Conservation (phyloP, 2,888 invertebrate species). For the Perithous albicinctus region DNA sequence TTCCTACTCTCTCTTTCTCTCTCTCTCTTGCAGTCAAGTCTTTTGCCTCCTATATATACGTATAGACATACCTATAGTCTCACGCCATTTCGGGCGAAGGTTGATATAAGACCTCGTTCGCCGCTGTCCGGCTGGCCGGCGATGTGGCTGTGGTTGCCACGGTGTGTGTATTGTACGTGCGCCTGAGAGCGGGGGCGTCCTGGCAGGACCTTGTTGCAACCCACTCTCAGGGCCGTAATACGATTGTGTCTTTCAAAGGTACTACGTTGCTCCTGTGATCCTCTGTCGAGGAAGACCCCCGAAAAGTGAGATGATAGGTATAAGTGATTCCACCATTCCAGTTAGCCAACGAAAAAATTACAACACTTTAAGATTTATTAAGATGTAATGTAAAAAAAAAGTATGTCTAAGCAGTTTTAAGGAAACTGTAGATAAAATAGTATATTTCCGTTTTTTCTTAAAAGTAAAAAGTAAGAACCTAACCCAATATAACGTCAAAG, state of each 20-base stretch:
- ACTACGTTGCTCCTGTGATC: constrained; percentile 17
- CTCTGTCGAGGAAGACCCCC: not conserved
- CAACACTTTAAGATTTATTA: too few relatives aligned
- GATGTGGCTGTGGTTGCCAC: constrained; percentile 63
- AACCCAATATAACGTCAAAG: too few relatives aligned
- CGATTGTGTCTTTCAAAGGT: constrained; percentile 51
- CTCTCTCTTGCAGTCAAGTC: constrained; percentile 20
- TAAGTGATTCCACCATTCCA: too few relatives aligned
- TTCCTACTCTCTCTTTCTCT: not conserved
- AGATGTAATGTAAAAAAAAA: too few relatives aligned
- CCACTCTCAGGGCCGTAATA: constrained; percentile 80
- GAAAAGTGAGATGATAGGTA: not conserved
- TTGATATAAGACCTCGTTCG: constrained; percentile 79
- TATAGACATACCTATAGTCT: constrained; percentile 69
- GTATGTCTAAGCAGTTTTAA: too few relatives aligned
- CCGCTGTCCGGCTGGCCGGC: constrained; percentile 61
- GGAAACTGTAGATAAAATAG: too few relatives aligned
- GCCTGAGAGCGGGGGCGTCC: constrained; percentile 78
- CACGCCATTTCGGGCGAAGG: constrained; percentile 80
- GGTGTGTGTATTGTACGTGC: constrained; percentile 14
- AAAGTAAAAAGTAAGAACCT: too few relatives aligned
- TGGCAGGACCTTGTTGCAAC: constrained; percentile 81
- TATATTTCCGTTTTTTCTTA: too few relatives aligned
- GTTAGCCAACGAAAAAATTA: too few relatives aligned
- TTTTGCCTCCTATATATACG: constrained; percentile 30